Evolutionary conservation across 2,888 invertebrate genomes (phyloP).

Genomic region (Lypha dubia): DNA sequence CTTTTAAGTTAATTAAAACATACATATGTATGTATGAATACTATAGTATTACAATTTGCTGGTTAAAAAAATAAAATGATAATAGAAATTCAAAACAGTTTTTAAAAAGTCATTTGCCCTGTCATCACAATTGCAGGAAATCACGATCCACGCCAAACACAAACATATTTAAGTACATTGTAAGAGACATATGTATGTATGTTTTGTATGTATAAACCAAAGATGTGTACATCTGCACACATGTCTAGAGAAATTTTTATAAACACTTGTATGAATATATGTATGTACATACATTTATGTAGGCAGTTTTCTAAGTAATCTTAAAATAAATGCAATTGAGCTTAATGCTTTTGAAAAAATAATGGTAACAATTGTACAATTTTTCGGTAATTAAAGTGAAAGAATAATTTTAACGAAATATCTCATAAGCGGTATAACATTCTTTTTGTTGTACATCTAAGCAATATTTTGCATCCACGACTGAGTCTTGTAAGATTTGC

Average conservation of each 20-base stretch:
- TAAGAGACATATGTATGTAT: not conserved
- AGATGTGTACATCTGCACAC: not conserved
- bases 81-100: slow-evolving; percentile 69
- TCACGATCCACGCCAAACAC: slow-evolving; percentile 45
- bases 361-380: too few relatives aligned
- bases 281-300: not conserved
- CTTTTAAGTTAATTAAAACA: slow-evolving; percentile 68
- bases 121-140: slow-evolving; percentile 68
- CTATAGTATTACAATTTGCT: slow-evolving; percentile 31
- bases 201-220: too few relatives aligned
- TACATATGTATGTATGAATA: too few relatives aligned
- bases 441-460: too few relatives aligned
- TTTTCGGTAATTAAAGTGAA: too few relatives aligned
- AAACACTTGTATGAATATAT: not conserved
- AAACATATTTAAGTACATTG: not conserved
- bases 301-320: slow-evolving; percentile 5
- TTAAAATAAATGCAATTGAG: not conserved
- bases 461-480: too few relatives aligned
- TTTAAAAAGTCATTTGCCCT: slow-evolving; percentile 73
- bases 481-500: too few relatives aligned
- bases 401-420: too few relatives aligned
- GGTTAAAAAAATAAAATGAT: slow-evolving; percentile 1
- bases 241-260: not conserved
- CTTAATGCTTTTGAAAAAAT: too few relatives aligned
- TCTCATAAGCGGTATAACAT: too few relatives aligned